Percentiles rank a stretch among this genome's conserved stretches.
Conservation (phyloP, 1,140 invertebrate genomes). For the Alviniconcha marisindica region DNA sequence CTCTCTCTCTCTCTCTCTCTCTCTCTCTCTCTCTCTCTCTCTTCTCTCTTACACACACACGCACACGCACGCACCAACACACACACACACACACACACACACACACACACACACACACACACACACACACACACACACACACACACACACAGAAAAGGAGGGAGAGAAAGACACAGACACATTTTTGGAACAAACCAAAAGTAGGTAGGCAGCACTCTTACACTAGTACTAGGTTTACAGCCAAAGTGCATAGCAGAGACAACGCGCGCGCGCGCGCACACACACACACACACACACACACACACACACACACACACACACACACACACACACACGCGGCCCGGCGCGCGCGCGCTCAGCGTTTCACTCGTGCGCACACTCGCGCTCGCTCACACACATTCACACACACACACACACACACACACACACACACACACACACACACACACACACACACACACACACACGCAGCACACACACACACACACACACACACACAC, state of each 20-base stretch:
- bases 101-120: background rate
- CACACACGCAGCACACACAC: too few species aligned
- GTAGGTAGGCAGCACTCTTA: too few species aligned
- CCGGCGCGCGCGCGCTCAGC: background rate
- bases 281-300: too few species aligned
- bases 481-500: too few species aligned
- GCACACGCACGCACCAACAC: background rate
- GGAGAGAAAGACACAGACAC: too few species aligned
- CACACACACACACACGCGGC: too few species aligned
- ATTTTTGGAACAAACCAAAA: too few species aligned
- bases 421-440: conserved; percentile 23
- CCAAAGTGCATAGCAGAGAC: background rate
- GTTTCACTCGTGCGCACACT: background rate
- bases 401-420: conserved; percentile 26
- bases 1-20: background rate
- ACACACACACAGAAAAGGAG: background rate
- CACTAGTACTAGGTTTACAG: too few species aligned
- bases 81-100: background rate
- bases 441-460: conserved; percentile 11
- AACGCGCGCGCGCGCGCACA: too few species aligned
- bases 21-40: background rate
- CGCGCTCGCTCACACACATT: background rate
- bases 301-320: too few species aligned
- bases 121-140: background rate
- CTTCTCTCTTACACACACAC: background rate